Base-by-base conservation (phyloP, 2,797 vertebrate species). In the Vultur gryphus region DNA sequence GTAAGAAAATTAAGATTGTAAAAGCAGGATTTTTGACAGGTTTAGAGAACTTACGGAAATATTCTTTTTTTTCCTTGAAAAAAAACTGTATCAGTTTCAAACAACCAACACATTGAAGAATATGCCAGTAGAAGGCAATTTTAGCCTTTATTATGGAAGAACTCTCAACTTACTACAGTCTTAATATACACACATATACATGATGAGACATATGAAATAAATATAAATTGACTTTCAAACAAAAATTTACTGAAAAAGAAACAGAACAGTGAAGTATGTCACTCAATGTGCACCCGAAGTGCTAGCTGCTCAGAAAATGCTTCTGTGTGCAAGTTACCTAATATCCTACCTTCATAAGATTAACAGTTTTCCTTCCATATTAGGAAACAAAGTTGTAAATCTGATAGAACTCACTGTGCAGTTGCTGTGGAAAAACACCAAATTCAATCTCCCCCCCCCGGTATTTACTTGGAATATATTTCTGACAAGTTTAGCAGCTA, bases 201-300 rank as follows among this genome's bases (percentile, higher is more conserved):
- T 2, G 12, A 39, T 16, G 25, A 87, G 35, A 58, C 37, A 35
- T 5, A 41, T 3, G 31, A 77, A 89, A 75, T 17, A 71, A 89
- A 65, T 20, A 41, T 1, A 49, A 77, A 77, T 4, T 55, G 25
- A 59, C 37, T 77, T 67, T 7, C 55, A 78, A 78, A 39, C 4
- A 69, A 54, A 35, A 80, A 44, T 10, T 14, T 20, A 59, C 23
- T 52, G n/a, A 24, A 51, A 75, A 89, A 65, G 12, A 48, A 64
- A 43, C 14, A 37, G 17, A 85, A 24, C 17, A 29, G 8, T n/a
- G 35, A 52, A 55, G 55, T 20, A 54, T 15, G 35, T 11, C 75
- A 73, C 48, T 33, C 19, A 66, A 83, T 0, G 0, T 44, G 28
- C 1, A 3, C 19, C 39, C 2, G 0, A 89, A 67, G 46, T 8